These are phyloP conservation scores for Ariopsis seemanni DNA, from an alignment of 2,113 vertebrate species.

Conservation along the genomic window DNA sequence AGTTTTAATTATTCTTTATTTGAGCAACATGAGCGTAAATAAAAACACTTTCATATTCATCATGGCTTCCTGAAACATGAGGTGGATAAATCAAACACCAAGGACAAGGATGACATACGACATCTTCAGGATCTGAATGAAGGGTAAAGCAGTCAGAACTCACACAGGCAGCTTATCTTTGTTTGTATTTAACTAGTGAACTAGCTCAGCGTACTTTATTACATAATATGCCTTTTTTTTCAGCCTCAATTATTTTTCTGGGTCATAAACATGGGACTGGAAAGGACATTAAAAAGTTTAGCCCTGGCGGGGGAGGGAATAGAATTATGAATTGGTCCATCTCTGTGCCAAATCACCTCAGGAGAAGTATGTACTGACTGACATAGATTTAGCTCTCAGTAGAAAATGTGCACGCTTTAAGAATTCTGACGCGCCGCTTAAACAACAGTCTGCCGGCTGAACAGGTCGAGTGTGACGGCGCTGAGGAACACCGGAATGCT, in stretches of 20 bases:
- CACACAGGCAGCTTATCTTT: too few species aligned
- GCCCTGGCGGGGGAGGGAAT: background rate
- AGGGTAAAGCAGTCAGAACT: too few species aligned
- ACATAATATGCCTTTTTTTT: background rate
- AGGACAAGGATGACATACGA: background rate
- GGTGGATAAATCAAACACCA: background rate
- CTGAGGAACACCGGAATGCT: conserved; percentile 97
- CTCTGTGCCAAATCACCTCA: too few species aligned
- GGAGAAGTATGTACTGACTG: background rate
- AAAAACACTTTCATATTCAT: background rate
- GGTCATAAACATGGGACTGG: background rate
- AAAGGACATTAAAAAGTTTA: background rate
- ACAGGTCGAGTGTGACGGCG: conserved; percentile 92
- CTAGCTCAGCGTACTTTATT: background rate
- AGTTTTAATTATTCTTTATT: background rate
- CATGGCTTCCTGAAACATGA: background rate
- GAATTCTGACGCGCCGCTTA: conserved; percentile 56
- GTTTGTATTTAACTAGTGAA: background rate
- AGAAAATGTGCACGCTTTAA: background rate
- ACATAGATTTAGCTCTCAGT: too few species aligned
- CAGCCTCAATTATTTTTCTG: background rate
- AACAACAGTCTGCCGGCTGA: conserved; percentile 86
- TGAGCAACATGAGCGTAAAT: background rate
- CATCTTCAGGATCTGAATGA: background rate
- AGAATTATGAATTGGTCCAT: background rate